phyloP scores from a whole-genome alignment of 2,888 invertebrate species.

The Apodemia duryi region DNA sequence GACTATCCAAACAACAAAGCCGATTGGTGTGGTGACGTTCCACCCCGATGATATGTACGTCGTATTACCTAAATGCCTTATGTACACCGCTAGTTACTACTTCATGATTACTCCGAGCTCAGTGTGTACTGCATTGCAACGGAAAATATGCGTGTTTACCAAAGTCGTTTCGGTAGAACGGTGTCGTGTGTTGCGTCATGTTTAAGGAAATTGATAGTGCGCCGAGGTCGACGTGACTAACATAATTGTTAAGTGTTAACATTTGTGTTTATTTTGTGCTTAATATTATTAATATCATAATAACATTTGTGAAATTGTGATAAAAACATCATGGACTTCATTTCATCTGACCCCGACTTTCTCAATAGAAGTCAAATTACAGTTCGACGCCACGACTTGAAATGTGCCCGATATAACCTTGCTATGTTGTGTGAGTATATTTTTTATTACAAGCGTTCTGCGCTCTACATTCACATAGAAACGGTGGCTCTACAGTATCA shows the following conservation, averaged over 20 bases:
- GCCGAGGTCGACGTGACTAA: conserved; percentile 76
- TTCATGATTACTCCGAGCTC: conserved; percentile 79
- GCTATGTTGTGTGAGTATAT: conserved; percentile 69
- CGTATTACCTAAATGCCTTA: conserved; percentile 80
- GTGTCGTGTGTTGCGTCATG: conserved; percentile 78
- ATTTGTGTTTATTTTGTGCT: conserved; percentile 54
- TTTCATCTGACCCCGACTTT: conserved; percentile 62
- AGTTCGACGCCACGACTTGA: conserved; percentile 68
- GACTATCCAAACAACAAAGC: conserved; percentile 78
- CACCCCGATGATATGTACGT: conserved; percentile 79
- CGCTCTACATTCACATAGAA: conserved; percentile 26
- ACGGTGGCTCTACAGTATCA: conserved; percentile 20
- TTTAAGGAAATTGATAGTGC: conserved; percentile 78
- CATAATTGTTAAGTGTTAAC: conserved; percentile 67
- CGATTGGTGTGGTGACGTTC: conserved; percentile 77
- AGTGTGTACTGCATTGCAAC: conserved; percentile 80
- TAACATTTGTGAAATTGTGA: conserved; percentile 52
- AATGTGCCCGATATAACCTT: conserved; percentile 74
- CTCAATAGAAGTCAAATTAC: conserved; percentile 73
- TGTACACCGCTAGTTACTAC: conserved; percentile 79
- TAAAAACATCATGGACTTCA: conserved; percentile 55
- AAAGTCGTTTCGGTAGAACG: conserved; percentile 79
- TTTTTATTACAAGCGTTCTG: conserved; percentile 47
- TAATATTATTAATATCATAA: conserved; percentile 45
- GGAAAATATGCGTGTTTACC: conserved; percentile 80